Percentiles rank a stretch among this genome's conserved stretches.
phyloP scores from a whole-genome alignment of 2,113 vertebrate species.

The Seriola dumerili region DNA sequence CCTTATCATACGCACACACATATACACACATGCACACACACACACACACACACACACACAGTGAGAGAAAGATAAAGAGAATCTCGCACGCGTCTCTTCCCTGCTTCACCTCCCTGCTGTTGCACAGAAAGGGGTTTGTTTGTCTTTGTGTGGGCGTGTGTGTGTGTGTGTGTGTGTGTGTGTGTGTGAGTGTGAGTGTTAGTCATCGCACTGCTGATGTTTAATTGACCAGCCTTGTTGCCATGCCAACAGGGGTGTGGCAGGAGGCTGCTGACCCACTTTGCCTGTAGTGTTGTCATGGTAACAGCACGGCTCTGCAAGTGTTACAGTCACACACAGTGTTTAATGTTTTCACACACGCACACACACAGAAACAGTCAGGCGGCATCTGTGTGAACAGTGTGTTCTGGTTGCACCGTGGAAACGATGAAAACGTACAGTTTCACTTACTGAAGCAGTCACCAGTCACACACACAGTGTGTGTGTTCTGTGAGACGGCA shows the following conservation, averaged over 20 bases:
- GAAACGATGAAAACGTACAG: too few species aligned
- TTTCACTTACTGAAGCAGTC: too few species aligned
- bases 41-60: neutral
- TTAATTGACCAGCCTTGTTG: constrained; percentile 78
- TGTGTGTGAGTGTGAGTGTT: constrained; percentile 19
- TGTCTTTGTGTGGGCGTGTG: neutral
- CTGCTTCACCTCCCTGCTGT: neutral
- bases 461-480: too few species aligned
- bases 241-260: constrained; percentile 79
- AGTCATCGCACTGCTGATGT: constrained; percentile 64
- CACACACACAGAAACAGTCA: constrained; percentile 15
- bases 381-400: neutral
- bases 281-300: constrained; percentile 80
- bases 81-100: too few species aligned
- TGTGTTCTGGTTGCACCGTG: too few species aligned
- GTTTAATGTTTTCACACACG: constrained; percentile 11
- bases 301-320: constrained; percentile 64
- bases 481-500: too few species aligned
- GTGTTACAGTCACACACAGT: constrained; percentile 40
- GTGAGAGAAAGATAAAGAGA: too few species aligned
- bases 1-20: neutral
- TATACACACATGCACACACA: neutral
- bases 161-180: too few species aligned
- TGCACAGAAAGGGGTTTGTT: constrained; percentile 18
- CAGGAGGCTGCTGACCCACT: constrained; percentile 80